Conservation (phyloP, 2,797 vertebrate genomes). For the Lithobates pipiens region DNA sequence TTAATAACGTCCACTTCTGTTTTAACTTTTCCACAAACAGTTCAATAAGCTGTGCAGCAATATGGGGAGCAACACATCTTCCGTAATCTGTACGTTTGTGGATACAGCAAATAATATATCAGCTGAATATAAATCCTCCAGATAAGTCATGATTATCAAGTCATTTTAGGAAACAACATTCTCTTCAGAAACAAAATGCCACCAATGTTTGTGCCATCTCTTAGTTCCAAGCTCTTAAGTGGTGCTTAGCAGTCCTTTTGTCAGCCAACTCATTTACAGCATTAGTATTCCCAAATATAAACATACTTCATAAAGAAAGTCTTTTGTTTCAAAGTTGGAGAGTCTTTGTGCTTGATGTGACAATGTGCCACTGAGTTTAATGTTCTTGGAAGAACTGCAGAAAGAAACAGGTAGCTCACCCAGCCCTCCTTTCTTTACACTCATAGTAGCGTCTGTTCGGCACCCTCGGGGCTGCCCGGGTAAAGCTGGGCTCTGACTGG, state of each 20-base stretch:
- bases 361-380: conserved; percentile 63
- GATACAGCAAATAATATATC: not conserved
- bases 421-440: conserved; percentile 53
- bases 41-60: not conserved
- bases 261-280: not conserved
- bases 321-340: conserved; percentile 20
- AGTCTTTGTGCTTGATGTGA: conserved; percentile 18
- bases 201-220: not conserved
- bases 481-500: conserved; percentile 73
- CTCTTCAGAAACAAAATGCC: not conserved
- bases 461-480: conserved; percentile 48
- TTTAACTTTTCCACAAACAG: not conserved
- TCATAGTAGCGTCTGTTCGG: conserved; percentile 52
- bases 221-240: not conserved
- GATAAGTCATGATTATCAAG: not conserved
- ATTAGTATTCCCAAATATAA: not conserved
- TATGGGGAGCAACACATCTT: not conserved
- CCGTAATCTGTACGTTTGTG: not conserved
- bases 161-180: not conserved
- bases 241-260: not conserved
- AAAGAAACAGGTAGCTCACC: conserved; percentile 35
- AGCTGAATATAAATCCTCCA: not conserved
- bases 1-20: not conserved
- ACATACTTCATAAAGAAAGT: conserved; percentile 3
- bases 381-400: not conserved